These are phyloP conservation scores for Betta splendens DNA, from an alignment of 2,797 vertebrate genomes.

Conservation along the genomic window DNA sequence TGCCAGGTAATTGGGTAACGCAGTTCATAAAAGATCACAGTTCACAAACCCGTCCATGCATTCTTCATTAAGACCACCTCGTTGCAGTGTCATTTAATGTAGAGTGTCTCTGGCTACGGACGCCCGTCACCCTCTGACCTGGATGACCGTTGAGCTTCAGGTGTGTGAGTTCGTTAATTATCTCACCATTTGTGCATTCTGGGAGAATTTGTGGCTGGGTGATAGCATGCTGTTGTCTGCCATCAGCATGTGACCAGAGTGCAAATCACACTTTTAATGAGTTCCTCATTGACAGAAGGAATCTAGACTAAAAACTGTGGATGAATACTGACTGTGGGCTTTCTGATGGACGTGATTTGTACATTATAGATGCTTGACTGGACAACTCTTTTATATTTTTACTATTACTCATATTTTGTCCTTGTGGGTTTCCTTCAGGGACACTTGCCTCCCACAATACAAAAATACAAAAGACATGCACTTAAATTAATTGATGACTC, in stretches of 20 bases:
- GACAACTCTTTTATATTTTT: not conserved
- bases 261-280: conserved; percentile 74
- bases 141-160: conserved; percentile 45
- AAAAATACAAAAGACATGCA: no score
- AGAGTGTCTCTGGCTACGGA: conserved; percentile 29
- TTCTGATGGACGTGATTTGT: conserved; percentile 23
- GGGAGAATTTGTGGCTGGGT: conserved; percentile 54
- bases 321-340: conserved; percentile 26
- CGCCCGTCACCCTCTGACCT: conserved; percentile 60
- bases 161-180: conserved; percentile 68
- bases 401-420: no score
- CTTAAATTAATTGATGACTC: no score
- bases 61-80: conserved; percentile 50
- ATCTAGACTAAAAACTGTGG: conserved; percentile 37
- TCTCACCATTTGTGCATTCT: conserved; percentile 62
- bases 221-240: conserved; percentile 54
- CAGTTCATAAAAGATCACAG: conserved; percentile 48
- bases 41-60: conserved; percentile 39
- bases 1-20: conserved; percentile 52
- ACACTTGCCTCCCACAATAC: no score
- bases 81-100: conserved; percentile 48
- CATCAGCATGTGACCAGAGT: conserved; percentile 57
- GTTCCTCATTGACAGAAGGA: conserved; percentile 32
- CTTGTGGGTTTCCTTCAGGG: no score
- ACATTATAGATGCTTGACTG: conserved; percentile 16